Conservation (phyloP, 1,140 invertebrate genomes). For the Daktulosphaira vitifoliae region DNA sequence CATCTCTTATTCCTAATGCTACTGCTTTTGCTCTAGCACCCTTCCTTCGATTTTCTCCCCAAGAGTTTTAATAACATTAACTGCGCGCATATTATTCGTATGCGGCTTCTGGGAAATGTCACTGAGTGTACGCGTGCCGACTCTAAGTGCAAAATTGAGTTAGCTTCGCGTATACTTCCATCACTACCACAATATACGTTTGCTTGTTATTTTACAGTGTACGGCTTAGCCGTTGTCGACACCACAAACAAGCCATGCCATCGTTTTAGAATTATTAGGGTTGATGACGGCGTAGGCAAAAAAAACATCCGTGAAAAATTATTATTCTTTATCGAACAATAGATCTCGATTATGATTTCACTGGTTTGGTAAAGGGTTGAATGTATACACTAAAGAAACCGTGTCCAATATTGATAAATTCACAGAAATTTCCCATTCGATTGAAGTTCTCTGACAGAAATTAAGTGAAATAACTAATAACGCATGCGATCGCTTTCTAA, state of each 20-base stretch:
- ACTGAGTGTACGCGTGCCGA: conserved; percentile 11
- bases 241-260: too few relatives aligned
- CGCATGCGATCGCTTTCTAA: too few relatives aligned
- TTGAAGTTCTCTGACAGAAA: neutral
- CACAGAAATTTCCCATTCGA: neutral
- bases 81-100: conserved; percentile 4
- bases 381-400: neutral
- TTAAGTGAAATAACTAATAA: too few relatives aligned
- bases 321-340: conserved; percentile 2
- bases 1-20: neutral
- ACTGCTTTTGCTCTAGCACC: neutral
- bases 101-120: conserved; percentile 14
- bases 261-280: neutral
- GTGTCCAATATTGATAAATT: conserved; percentile 4
- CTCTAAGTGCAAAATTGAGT: conserved; percentile 37
- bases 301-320: conserved; percentile 24
- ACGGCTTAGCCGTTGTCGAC: neutral
- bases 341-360: neutral
- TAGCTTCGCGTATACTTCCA: conserved; percentile 11
- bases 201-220: neutral
- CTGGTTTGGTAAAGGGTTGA: neutral
- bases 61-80: conserved; percentile 28
- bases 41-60: neutral
- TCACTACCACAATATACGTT: neutral
- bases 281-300: neutral